phyloP scores from a whole-genome alignment of 2,888 invertebrate genomes.

The Stomorhina lunata region DNA sequence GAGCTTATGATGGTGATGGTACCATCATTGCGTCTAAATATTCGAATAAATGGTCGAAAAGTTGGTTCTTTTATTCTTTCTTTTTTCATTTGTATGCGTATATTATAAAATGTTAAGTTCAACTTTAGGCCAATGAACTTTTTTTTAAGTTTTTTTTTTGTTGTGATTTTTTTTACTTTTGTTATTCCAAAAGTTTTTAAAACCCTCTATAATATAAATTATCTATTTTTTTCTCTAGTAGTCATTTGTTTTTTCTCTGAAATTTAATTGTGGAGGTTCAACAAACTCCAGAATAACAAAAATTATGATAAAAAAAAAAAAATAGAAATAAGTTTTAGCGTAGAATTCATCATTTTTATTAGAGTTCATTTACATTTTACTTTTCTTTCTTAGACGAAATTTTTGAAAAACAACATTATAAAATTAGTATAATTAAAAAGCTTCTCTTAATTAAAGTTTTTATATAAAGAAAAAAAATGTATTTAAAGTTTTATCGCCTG shows the following conservation, averaged over 20 bases:
- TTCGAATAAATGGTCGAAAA: slow-evolving; percentile 24
- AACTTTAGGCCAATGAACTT: slow-evolving; percentile 64
- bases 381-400: neutral
- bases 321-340: slow-evolving; percentile 18
- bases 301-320: slow-evolving; percentile 14
- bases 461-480: neutral
- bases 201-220: slow-evolving; percentile 12
- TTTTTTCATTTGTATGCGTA: slow-evolving; percentile 42
- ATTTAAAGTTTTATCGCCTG: neutral
- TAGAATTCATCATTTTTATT: slow-evolving; percentile 15
- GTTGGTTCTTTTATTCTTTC: slow-evolving; percentile 42
- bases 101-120: slow-evolving; percentile 60
- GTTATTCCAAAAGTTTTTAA: slow-evolving; percentile 38
- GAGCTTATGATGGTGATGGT: slow-evolving; percentile 29
- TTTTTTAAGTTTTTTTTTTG: slow-evolving; percentile 21
- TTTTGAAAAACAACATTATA: neutral
- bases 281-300: slow-evolving; percentile 44
- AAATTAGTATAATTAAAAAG: neutral
- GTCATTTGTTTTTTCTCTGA: neutral
- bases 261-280: slow-evolving; percentile 39
- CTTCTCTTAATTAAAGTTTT: neutral
- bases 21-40: slow-evolving; percentile 25
- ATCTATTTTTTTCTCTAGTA: slow-evolving; percentile 11
- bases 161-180: slow-evolving; percentile 41
- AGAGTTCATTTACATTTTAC: slow-evolving; percentile 38